Evolutionary conservation across 2,113 vertebrate genomes (phyloP).

Genomic region (Nothobranchius kuhntae): DNA sequence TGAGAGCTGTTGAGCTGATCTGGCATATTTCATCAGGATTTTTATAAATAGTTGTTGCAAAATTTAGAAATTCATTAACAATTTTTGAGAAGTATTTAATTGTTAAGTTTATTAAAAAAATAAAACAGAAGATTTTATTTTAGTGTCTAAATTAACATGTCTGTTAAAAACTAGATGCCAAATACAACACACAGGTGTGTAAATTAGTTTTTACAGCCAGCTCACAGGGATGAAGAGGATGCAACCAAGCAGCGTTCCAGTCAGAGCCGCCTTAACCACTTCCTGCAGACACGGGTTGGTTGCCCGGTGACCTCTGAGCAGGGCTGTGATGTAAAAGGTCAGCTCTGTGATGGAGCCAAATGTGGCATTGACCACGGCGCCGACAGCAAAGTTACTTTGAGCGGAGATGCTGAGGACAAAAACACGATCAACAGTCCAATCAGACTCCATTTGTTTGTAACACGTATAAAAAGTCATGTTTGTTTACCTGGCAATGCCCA

Average conservation of each 20-base stretch:
- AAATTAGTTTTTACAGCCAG: neutral
- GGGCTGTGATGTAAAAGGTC: conserved; percentile 90
- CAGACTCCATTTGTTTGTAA: neutral
- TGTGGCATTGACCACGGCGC: conserved; percentile 88
- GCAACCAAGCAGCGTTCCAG: conserved; percentile 86
- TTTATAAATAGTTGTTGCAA: too few relatives aligned
- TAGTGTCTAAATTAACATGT: too few relatives aligned
- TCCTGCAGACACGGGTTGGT: conserved; percentile 85
- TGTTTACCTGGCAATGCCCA: conserved; percentile 89
- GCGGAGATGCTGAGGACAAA: conserved; percentile 83
- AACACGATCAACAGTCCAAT: neutral
- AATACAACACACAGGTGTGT: neutral
- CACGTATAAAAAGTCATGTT: accelerated
- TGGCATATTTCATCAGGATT: too few relatives aligned
- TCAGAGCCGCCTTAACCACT: conserved; percentile 85
- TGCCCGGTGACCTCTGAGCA: conserved; percentile 81
- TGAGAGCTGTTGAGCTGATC: too few relatives aligned
- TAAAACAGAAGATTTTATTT: too few relatives aligned
- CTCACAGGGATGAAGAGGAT: conserved; percentile 88
- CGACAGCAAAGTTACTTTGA: conserved; percentile 89
- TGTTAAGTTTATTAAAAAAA: too few relatives aligned
- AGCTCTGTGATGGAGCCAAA: conserved; percentile 90
- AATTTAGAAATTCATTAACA: too few relatives aligned
- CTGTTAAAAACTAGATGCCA: too few relatives aligned
- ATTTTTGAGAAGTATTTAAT: too few relatives aligned